Percentiles rank a stretch among this genome's conserved stretches.
Conservation (phyloP, 2,113 vertebrate genomes). For the Ciconia stormi region DNA sequence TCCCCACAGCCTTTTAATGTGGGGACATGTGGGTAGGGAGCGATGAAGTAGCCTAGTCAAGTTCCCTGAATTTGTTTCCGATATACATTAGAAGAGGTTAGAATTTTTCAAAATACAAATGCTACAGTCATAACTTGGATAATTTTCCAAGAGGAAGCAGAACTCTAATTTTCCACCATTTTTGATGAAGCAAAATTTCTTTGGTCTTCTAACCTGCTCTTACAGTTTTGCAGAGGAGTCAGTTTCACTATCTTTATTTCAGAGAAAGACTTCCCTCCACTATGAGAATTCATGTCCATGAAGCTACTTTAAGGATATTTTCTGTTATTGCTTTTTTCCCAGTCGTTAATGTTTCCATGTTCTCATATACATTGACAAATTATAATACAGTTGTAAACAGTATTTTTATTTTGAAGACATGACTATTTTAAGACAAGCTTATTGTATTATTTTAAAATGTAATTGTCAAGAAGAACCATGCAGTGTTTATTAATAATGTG, state of each 20-base stretch:
- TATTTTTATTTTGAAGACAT: background rate
- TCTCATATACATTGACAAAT: background rate
- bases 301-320: background rate
- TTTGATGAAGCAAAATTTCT: background rate
- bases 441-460: background rate
- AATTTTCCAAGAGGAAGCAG: background rate
- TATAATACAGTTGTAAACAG: background rate
- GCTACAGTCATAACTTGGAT: background rate
- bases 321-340: background rate
- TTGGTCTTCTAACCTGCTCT: background rate
- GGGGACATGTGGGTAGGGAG: background rate
- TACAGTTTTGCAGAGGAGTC: background rate
- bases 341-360: background rate
- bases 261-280: background rate
- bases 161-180: background rate
- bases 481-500: background rate
- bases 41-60: background rate
- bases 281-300: background rate
- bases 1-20: background rate
- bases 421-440: background rate
- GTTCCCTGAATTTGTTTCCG: background rate
- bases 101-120: background rate
- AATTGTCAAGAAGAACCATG: background rate
- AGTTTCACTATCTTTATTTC: background rate
- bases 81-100: background rate